A percentile compares a stretch with the other conserved stretches of the same genome.
Conservation (phyloP, 2,113 vertebrate species). For the Caloenas nicobarica region DNA sequence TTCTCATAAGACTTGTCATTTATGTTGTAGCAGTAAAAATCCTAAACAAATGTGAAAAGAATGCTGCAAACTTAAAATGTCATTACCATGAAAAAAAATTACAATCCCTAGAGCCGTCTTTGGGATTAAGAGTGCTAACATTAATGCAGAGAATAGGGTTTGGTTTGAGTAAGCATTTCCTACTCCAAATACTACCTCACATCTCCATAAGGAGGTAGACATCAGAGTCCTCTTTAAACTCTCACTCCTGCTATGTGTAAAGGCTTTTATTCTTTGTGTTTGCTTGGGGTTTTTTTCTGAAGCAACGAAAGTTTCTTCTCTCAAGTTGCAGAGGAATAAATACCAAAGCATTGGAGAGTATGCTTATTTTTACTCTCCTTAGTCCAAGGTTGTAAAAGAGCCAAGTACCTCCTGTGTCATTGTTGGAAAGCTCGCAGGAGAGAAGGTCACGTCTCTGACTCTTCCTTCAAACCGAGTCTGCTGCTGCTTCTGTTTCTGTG, state of each 20-base stretch:
- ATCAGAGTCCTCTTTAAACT: background rate
- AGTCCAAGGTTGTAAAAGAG: background rate
- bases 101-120: background rate
- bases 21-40: background rate
- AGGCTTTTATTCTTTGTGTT: background rate
- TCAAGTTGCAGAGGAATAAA: slow-evolving; percentile 10
- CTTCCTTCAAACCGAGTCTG: slow-evolving; percentile 15
- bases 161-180: background rate
- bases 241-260: background rate
- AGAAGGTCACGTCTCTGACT: background rate
- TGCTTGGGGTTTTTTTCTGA: background rate
- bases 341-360: background rate
- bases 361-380: background rate
- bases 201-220: background rate
- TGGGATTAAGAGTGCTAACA: background rate
- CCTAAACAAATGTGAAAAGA: slow-evolving; percentile 3
- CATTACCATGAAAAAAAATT: background rate
- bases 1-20: background rate
- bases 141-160: background rate
- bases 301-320: background rate
- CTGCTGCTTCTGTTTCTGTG: background rate
- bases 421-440: background rate
- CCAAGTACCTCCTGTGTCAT: slow-evolving; percentile 9
- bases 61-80: background rate
- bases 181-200: background rate